Conservation (phyloP, 2,888 invertebrate species). For the Chaitophorus viminalis region DNA sequence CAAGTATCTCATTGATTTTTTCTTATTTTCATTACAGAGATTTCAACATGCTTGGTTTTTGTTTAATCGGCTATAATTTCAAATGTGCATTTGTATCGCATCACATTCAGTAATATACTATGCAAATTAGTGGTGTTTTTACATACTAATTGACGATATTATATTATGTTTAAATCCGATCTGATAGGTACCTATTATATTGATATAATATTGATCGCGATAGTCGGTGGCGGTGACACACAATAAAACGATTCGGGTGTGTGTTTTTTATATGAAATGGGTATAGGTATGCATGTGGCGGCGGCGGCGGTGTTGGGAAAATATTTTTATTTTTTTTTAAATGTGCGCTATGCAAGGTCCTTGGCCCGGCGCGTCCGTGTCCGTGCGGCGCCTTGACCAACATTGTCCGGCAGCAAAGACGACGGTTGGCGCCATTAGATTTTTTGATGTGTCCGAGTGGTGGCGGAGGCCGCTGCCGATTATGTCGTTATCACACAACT, state of each 20-base stretch:
- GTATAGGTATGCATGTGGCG: conserved; percentile 39
- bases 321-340: conserved; percentile 59
- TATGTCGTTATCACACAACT: conserved; percentile 48
- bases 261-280: conserved; percentile 39
- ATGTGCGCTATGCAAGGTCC: conserved; percentile 58
- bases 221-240: conserved; percentile 34
- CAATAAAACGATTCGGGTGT: conserved; percentile 56
- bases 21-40: too few relatives aligned
- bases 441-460: conserved; percentile 58
- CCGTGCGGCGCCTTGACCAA: conserved; percentile 62
- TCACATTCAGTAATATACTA: too few relatives aligned
- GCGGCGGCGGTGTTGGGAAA: conserved; percentile 49
- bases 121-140: too few relatives aligned
- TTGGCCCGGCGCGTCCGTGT: conserved; percentile 55
- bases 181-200: too few relatives aligned
- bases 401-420: conserved; percentile 63
- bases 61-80: too few relatives aligned
- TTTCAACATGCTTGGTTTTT: too few relatives aligned
- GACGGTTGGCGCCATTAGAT: conserved; percentile 63
- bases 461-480: conserved; percentile 54
- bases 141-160: too few relatives aligned
- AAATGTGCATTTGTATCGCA: too few relatives aligned
- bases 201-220: neutral
- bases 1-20: too few relatives aligned
- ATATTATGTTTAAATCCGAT: too few relatives aligned